Evolutionary conservation across 2,797 vertebrate genomes (phyloP), one percentile per base, ranked within the genome.

Genomic region (Poeciliopsis gracilis): DNA sequence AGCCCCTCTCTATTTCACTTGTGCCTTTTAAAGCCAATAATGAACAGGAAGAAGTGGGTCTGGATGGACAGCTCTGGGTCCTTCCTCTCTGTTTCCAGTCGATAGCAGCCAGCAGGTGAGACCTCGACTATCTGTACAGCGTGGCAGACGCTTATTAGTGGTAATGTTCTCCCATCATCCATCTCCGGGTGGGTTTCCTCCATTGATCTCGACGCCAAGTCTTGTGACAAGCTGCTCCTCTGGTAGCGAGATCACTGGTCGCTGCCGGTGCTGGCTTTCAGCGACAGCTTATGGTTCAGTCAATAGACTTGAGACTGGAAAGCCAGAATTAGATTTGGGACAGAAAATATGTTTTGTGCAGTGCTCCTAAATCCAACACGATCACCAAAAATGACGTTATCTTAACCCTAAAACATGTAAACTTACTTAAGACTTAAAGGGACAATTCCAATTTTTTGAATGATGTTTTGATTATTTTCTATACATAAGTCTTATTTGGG

Each of bases 111-210:
- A 92, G 93, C 93, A 90, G 88, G 93, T 90, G 76, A 84, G 83
- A 41, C 83, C 87, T 85, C 33, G 80, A 84, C 81, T 82, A 74
- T 67, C 72, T 83, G 86, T 82, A 81, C 86, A 80, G 84, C 77
- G 72, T 94, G 93, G 89, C 90, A 89, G 87, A 89, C 81, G 81
- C 90, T 89, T 91, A 93, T 92, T 90, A 92, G 86, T 61, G 82
- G 67, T 90, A 93, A 95, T 95, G 84, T 94, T 92, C 94, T 86
- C 87, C 85, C 83, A 79, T 91, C 86, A 89, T 92, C 91, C 88
- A 87, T 92, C 92, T 91, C 90, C 92, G 91, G 94, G 94, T 93
- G 93, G 94, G 89, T 89, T 92, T 94, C 91, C 91, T 81, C 82
- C 84, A 95, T 92, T 88, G 87, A 93, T 93, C 90, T 87, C 81